Percentiles rank a stretch among this genome's conserved stretches.
Conservation (phyloP, 2,888 invertebrate genomes). For the Cetonia aurata region DNA sequence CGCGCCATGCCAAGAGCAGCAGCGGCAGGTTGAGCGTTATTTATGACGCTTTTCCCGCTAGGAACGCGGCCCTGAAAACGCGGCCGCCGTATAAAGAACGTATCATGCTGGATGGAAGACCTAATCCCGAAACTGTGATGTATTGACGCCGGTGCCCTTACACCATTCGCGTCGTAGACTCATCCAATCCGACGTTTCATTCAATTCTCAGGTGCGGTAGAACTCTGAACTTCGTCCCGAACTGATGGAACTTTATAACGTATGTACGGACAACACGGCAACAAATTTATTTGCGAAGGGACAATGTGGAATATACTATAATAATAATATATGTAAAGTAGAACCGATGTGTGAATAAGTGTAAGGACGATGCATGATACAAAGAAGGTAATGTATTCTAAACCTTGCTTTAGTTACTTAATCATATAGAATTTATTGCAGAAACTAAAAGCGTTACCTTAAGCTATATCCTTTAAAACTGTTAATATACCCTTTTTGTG, state of each 20-base stretch:
- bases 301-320: conserved; percentile 13
- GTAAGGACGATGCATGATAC: no score
- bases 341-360: background rate
- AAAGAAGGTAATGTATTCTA: no score
- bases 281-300: conserved; percentile 23
- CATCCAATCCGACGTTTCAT: conserved; percentile 53
- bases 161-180: conserved; percentile 41
- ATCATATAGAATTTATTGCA: no score
- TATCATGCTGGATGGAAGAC: conserved; percentile 63
- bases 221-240: conserved; percentile 51
- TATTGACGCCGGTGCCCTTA: conserved; percentile 58
- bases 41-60: conserved; percentile 66
- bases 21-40: conserved; percentile 60
- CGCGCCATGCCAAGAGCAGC: conserved; percentile 46
- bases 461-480: no score
- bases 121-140: conserved; percentile 65
- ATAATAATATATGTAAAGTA: conserved; percentile 14
- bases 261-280: conserved; percentile 16
- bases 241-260: conserved; percentile 37
- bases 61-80: conserved; percentile 60
- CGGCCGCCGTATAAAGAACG: conserved; percentile 64
- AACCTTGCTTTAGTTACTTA: no score
- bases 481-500: no score
- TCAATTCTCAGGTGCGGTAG: conserved; percentile 58
- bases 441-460: no score